phyloP scores from a whole-genome alignment of 2,888 invertebrate species.

The Thecophora atra region DNA sequence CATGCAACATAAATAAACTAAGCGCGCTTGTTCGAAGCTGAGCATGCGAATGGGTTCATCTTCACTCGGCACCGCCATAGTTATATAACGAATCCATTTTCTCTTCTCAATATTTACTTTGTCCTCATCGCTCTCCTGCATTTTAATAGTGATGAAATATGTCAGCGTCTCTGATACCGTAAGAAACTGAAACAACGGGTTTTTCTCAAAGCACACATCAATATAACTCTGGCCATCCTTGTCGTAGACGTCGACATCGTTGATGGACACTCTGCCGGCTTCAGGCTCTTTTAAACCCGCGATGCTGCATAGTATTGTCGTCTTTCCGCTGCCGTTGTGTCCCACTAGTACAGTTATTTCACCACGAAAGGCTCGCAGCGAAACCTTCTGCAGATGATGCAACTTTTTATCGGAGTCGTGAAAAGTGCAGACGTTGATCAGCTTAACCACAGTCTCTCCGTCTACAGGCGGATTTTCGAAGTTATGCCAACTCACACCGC shows the following conservation, averaged over 20 bases:
- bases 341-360: constrained; percentile 73
- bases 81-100: constrained; percentile 72
- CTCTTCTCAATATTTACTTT: constrained; percentile 70
- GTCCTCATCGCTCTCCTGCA: constrained; percentile 58
- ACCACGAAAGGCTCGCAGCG: constrained; percentile 54
- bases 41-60: constrained; percentile 68
- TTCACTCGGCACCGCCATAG: constrained; percentile 71
- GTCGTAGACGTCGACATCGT: constrained; percentile 70
- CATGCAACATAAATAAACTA: constrained; percentile 78
- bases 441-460: constrained; percentile 45
- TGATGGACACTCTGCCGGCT: constrained; percentile 73
- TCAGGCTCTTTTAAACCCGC: constrained; percentile 77
- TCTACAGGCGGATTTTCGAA: constrained; percentile 53
- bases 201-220: constrained; percentile 83
- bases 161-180: constrained; percentile 83
- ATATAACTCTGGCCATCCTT: constrained; percentile 74
- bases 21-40: constrained; percentile 77
- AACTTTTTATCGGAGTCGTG: constrained; percentile 38
- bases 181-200: constrained; percentile 79
- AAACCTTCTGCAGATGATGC: constrained; percentile 51
- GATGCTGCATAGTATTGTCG: constrained; percentile 88
- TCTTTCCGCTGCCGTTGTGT: constrained; percentile 85
- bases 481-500: constrained; percentile 49
- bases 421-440: constrained; percentile 50
- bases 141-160: constrained; percentile 79